These are phyloP conservation scores for Octomys mimax DNA, from an alignment of 2,797 vertebrate genomes.

Conservation along the genomic window DNA sequence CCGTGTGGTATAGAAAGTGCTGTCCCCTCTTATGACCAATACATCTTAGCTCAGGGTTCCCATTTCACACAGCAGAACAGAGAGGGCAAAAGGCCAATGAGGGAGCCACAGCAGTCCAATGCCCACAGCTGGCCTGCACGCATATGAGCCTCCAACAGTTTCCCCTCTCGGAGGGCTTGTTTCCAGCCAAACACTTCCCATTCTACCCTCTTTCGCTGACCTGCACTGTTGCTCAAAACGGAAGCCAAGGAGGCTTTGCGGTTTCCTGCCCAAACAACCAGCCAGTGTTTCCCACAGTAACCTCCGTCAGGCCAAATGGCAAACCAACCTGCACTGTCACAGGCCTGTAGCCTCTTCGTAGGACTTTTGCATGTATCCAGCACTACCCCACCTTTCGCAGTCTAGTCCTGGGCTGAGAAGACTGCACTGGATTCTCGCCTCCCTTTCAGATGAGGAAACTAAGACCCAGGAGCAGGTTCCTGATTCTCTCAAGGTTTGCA, in stretches of 20 bases:
- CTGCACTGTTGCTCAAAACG: neutral
- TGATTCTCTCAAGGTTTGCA: neutral
- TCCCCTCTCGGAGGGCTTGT: neutral
- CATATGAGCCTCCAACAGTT: neutral
- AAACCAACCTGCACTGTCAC: neutral
- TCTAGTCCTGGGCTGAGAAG: neutral
- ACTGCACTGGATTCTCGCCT: neutral
- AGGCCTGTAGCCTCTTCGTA: rapidly evolving
- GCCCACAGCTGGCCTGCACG: neutral
- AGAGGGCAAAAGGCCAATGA: neutral
- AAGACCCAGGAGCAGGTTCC: neutral
- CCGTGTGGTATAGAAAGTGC: neutral
- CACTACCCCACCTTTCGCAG: neutral
- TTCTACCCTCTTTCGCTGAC: neutral
- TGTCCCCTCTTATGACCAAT: neutral
- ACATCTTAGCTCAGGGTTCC: neutral
- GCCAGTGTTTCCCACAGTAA: no score
- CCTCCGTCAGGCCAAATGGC: neutral
- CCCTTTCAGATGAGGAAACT: neutral
- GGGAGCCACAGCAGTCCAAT: rapidly evolving
- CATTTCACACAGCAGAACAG: neutral
- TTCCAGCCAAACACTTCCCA: neutral
- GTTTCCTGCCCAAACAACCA: neutral
- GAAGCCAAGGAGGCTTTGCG: neutral
- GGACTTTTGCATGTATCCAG: neutral